phyloP scores from a whole-genome alignment of 2,797 vertebrate species.

The Syndactyla subalaris region DNA sequence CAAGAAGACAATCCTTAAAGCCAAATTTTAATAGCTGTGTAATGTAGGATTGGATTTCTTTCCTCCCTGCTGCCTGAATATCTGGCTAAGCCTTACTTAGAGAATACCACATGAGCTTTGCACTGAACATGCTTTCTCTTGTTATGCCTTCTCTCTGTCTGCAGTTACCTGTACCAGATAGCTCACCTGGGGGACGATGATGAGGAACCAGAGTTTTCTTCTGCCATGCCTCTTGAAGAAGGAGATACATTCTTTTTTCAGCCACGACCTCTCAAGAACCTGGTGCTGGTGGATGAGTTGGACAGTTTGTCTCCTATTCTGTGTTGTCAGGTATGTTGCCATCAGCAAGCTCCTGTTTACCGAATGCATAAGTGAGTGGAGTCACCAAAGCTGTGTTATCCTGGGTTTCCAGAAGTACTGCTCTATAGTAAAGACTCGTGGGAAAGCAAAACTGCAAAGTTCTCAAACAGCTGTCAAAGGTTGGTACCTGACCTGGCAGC shows the following conservation, averaged over 20 bases:
- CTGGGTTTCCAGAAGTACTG: neutral
- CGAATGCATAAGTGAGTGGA: neutral
- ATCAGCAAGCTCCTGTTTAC: neutral
- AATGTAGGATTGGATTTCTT: neutral
- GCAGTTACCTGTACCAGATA: slow-evolving; percentile 98
- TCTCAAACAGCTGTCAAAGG: neutral
- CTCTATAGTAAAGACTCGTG: neutral
- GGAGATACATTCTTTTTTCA: slow-evolving; percentile 99
- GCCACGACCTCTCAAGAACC: slow-evolving; percentile 94
- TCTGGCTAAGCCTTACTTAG: neutral
- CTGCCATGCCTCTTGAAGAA: slow-evolving; percentile 97
- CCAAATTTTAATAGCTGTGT: neutral
- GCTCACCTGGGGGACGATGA: slow-evolving; percentile 97
- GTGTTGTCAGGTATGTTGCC: slow-evolving; percentile 87
- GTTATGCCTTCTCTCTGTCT: neutral
- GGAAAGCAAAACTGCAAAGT: neutral
- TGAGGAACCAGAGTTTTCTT: slow-evolving; percentile 98
- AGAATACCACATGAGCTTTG: neutral
- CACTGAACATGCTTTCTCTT: neutral
- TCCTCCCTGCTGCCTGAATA: neutral
- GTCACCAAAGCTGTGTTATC: neutral
- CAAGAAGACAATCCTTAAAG: neutral
- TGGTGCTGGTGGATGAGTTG: slow-evolving; percentile 95
- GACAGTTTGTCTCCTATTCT: slow-evolving; percentile 98
- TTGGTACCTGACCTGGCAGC: neutral